Evolutionary conservation across 2,888 invertebrate genomes (phyloP).

Genomic region (Morpho deidamia): DNA sequence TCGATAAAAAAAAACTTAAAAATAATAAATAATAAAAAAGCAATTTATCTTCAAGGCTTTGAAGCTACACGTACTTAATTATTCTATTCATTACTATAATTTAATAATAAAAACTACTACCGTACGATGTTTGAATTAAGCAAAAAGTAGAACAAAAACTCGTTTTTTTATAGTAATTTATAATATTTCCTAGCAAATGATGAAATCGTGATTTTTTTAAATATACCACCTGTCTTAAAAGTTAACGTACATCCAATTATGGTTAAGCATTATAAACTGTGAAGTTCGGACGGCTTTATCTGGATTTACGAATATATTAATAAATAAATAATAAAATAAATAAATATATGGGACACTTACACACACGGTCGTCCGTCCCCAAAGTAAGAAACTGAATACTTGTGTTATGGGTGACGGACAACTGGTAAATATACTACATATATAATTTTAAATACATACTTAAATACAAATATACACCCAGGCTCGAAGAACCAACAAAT

Average conservation of each 20-base stretch:
- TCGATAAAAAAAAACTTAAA: not conserved
- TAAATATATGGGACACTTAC: too few relatives aligned
- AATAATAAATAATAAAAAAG: constrained; percentile 10
- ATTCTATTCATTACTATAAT: constrained; percentile 24
- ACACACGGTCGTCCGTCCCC: too few relatives aligned
- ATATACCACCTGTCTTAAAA: constrained; percentile 10
- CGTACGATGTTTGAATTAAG: constrained; percentile 19
- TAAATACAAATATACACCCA: too few relatives aligned
- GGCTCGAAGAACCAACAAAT: too few relatives aligned
- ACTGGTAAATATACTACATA: too few relatives aligned
- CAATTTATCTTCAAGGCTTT: constrained; percentile 20
- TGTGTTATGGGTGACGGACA: too few relatives aligned
- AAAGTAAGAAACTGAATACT: too few relatives aligned
- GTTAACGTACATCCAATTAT: constrained; percentile 17
- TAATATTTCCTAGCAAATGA: constrained; percentile 36
- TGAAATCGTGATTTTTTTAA: constrained; percentile 36
- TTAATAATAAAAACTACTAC: constrained; percentile 27
- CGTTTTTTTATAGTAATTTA: constrained; percentile 26
- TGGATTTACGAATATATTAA: not conserved
- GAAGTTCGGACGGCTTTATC: not conserved
- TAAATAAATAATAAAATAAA: not conserved
- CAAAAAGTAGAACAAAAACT: constrained; percentile 14
- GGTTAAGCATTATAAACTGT: not conserved
- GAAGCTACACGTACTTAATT: constrained; percentile 10
- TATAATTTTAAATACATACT: too few relatives aligned